A percentile compares a stretch with the other conserved stretches of the same genome.
These are phyloP conservation scores for Ceyx cyanopectus DNA, from an alignment of 2,113 vertebrate species.

Conservation along the genomic window DNA sequence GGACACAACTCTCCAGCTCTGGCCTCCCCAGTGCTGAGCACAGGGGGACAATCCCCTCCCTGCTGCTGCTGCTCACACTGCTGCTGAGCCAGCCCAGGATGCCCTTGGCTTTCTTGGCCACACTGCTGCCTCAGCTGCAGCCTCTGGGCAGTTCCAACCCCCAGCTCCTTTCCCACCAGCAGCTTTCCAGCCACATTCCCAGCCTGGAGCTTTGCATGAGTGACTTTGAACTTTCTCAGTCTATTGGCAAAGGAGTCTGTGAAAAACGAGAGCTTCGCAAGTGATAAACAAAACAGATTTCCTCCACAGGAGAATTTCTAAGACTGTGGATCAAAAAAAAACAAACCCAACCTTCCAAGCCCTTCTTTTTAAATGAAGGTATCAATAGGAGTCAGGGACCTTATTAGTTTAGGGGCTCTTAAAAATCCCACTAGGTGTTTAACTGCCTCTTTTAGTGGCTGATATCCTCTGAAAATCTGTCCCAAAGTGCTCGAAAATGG, in stretches of 20 bases:
- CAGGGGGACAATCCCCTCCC: too few relatives aligned
- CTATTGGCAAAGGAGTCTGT: background rate
- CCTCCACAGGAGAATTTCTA: background rate
- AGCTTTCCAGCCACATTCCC: too few relatives aligned
- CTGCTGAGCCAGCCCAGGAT: too few relatives aligned
- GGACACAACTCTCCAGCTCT: too few relatives aligned
- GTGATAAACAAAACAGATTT: background rate
- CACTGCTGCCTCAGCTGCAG: too few relatives aligned
- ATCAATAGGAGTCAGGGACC: background rate
- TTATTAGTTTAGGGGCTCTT: background rate
- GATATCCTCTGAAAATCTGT: conserved; percentile 1
- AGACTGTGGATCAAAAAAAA: background rate
- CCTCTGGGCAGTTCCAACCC: too few relatives aligned
- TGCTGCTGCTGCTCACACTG: too few relatives aligned
- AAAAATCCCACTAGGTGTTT: background rate
- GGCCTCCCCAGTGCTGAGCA: too few relatives aligned
- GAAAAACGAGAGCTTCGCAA: background rate
- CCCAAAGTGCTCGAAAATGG: background rate
- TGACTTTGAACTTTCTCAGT: background rate
- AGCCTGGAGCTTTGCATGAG: too few relatives aligned
- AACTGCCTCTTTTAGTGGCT: background rate
- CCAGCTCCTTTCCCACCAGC: too few relatives aligned
- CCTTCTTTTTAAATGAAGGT: background rate
- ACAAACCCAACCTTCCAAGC: background rate
- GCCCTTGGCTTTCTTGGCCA: too few relatives aligned